A percentile compares a stretch with the other conserved stretches of the same genome.
Evolutionary conservation across 1,140 invertebrate species (phyloP).

Genomic region (Euwallacea similis): DNA sequence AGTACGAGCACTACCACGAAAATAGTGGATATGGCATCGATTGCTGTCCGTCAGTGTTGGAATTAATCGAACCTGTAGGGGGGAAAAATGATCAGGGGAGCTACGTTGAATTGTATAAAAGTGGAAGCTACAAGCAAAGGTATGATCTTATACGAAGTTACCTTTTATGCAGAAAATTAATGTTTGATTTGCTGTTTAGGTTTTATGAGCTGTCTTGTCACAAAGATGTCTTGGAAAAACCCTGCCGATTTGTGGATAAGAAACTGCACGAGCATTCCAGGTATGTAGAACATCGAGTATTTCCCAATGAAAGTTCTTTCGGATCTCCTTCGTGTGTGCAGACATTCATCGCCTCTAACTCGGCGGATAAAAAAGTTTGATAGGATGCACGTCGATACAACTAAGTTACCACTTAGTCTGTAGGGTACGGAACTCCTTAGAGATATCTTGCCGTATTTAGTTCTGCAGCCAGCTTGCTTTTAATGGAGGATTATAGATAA

Average conservation of each 20-base stretch:
- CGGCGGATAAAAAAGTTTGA: too few species aligned
- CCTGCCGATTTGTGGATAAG: constrained; percentile 75
- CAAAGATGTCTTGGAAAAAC: constrained; percentile 67
- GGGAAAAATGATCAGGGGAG: constrained; percentile 72
- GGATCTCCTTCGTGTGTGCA: too few species aligned
- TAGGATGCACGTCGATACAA: too few species aligned
- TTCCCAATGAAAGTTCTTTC: too few species aligned
- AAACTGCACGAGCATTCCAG: constrained; percentile 68
- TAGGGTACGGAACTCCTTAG: too few species aligned
- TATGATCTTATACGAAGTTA: background rate
- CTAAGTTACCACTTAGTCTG: too few species aligned
- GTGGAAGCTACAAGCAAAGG: constrained; percentile 64
- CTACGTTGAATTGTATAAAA: constrained; percentile 76
- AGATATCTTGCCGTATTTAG: too few species aligned
- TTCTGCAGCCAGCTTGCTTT: too few species aligned
- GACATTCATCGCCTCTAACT: too few species aligned
- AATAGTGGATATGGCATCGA: constrained; percentile 56
- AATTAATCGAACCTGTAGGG: constrained; percentile 75
- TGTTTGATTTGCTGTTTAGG: constrained; percentile 7
- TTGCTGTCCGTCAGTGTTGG: constrained; percentile 77
- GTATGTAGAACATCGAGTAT: constrained; percentile 7
- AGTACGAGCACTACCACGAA: constrained; percentile 15
- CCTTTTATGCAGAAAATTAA: background rate
- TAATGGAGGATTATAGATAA: too few species aligned
- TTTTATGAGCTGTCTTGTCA: constrained; percentile 83